A percentile compares a stretch with the other conserved stretches of the same genome.
Conservation (phyloP, 2,888 invertebrate genomes). For the Chrysomela aeneicollis region DNA sequence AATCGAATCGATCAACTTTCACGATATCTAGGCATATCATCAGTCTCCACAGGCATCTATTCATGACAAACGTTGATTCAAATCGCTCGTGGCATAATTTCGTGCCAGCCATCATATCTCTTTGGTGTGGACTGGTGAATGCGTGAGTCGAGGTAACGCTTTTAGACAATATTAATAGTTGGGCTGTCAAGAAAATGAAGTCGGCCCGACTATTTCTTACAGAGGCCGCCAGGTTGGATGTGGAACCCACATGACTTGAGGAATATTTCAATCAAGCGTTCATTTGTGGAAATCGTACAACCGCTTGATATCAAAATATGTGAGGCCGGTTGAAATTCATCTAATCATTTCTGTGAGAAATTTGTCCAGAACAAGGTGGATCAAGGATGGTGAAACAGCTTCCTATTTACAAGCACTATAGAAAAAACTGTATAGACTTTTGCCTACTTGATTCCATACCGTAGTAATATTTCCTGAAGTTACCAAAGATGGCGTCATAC, state of each 20-base stretch:
- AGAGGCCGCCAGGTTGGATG: slow-evolving; percentile 28
- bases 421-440: too few relatives aligned
- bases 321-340: too few relatives aligned
- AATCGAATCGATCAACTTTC: not conserved
- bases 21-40: not conserved
- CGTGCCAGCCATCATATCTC: slow-evolving; percentile 34
- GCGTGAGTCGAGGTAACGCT: slow-evolving; percentile 35
- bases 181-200: slow-evolving; percentile 39
- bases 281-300: not conserved
- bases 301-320: too few relatives aligned
- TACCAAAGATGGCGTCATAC: too few relatives aligned
- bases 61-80: slow-evolving; percentile 18
- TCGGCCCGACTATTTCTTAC: slow-evolving; percentile 29
- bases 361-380: too few relatives aligned
- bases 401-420: too few relatives aligned
- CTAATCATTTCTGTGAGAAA: too few relatives aligned
- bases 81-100: slow-evolving; percentile 36
- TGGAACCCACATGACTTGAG: slow-evolving; percentile 30
- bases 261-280: slow-evolving; percentile 28
- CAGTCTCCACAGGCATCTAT: not conserved
- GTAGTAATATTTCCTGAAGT: too few relatives aligned
- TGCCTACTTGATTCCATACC: too few relatives aligned
- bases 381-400: too few relatives aligned
- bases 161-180: slow-evolving; percentile 42
- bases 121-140: slow-evolving; percentile 29